Percentiles rank a stretch among this genome's conserved stretches.
phyloP scores from a whole-genome alignment of 1,140 invertebrate species.

The Araneus ventricosus region DNA sequence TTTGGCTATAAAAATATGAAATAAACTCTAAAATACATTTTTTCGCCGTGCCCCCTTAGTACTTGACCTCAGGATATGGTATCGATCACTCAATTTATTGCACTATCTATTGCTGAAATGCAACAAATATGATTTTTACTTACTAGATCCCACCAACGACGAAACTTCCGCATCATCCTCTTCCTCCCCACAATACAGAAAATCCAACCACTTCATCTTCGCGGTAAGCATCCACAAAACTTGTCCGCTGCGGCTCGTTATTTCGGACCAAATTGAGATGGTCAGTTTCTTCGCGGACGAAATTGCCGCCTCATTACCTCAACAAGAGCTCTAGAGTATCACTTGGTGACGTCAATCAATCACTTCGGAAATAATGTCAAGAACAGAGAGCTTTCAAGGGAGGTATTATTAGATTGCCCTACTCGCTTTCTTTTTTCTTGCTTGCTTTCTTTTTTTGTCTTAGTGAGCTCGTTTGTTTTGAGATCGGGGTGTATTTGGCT shows the following conservation, averaged over 20 bases:
- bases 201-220: not conserved
- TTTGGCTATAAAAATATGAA: no score
- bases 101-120: no score
- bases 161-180: conserved; percentile 7
- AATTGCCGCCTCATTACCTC: conserved; percentile 37
- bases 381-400: conserved; percentile 15
- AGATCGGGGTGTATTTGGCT: not conserved
- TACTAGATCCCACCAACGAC: not conserved
- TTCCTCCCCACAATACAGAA: not conserved
- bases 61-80: no score
- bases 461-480: not conserved
- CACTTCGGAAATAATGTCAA: conserved; percentile 43
- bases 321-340: conserved; percentile 10
- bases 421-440: not conserved
- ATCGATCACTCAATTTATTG: no score
- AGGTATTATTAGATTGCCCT: conserved; percentile 35
- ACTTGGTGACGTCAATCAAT: conserved; percentile 28
- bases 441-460: not conserved
- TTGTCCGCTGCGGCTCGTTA: not conserved
- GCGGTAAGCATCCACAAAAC: not conserved
- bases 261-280: not conserved
- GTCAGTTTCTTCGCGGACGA: not conserved
- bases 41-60: no score
- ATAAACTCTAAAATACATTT: no score
- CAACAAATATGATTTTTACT: not conserved